Evolutionary conservation across 2,113 vertebrate genomes (phyloP).

Genomic region (Balaeniceps rex): DNA sequence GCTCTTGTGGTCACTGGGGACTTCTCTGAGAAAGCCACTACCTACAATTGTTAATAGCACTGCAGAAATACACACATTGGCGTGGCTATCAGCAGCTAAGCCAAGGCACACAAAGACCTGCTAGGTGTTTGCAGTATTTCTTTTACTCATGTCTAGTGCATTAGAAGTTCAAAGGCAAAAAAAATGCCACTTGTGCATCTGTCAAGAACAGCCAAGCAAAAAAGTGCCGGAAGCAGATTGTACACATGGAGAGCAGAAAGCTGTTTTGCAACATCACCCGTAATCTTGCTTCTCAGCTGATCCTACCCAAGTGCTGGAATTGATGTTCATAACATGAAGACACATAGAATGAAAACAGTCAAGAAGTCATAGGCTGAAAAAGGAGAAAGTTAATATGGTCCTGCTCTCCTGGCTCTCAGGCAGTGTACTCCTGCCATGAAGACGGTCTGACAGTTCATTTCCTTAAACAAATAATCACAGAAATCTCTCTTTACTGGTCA

Average conservation of each 20-base stretch:
- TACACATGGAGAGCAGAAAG: neutral
- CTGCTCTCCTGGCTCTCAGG: neutral
- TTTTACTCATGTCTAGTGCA: neutral
- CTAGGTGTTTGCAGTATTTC: neutral
- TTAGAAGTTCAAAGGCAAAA: neutral
- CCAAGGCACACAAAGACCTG: neutral
- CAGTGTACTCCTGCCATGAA: neutral
- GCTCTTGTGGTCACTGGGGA: neutral
- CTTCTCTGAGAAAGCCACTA: neutral
- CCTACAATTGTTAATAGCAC: neutral
- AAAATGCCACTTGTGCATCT: neutral
- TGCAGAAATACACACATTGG: neutral
- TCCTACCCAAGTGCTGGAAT: neutral
- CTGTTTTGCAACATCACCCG: neutral
- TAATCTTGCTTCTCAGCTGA: neutral
- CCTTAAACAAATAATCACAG: neutral
- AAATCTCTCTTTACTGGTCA: neutral
- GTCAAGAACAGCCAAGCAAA: neutral
- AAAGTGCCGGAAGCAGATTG: neutral
- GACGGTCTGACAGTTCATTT: neutral
- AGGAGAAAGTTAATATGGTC: neutral
- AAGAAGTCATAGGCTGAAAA: neutral
- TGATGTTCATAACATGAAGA: neutral
- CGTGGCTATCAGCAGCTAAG: neutral
- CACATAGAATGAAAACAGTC: neutral